A percentile compares a stretch with the other conserved stretches of the same genome.
Conservation (phyloP, 2,888 invertebrate genomes). For the Drosophila dives region DNA sequence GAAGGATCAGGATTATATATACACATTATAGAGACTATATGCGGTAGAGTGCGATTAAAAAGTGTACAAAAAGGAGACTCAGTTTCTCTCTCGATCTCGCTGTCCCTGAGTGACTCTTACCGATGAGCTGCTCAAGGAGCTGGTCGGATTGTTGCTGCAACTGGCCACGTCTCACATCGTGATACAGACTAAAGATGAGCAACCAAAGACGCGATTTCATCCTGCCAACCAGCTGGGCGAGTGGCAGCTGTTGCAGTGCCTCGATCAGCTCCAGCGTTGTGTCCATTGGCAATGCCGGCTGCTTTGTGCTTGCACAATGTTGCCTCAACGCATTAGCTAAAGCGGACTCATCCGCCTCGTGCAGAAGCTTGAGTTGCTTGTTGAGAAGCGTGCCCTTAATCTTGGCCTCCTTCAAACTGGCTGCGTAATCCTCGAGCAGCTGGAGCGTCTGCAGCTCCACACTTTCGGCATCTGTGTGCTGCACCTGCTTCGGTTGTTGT, state of each 20-base stretch:
- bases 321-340: constrained; percentile 22
- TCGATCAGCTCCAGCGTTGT: constrained; percentile 52
- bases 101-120: constrained; percentile 22
- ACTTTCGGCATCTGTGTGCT: constrained; percentile 64
- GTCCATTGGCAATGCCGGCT: constrained; percentile 44
- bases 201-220: constrained; percentile 76
- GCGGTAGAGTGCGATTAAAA: neutral
- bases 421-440: constrained; percentile 62
- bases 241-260: constrained; percentile 69
- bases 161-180: constrained; percentile 66
- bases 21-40: neutral
- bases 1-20: neutral
- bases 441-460: constrained; percentile 72
- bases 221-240: constrained; percentile 66
- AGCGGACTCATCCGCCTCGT: neutral
- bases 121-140: constrained; percentile 58
- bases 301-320: constrained; percentile 33
- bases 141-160: constrained; percentile 44
- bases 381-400: constrained; percentile 37
- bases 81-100: neutral
- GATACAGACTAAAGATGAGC: constrained; percentile 74
- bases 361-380: constrained; percentile 23
- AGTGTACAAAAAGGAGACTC: neutral
- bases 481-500: constrained; percentile 23
- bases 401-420: constrained; percentile 28